phyloP scores from a whole-genome alignment of 2,113 vertebrate species.

The Junco hyemalis region DNA sequence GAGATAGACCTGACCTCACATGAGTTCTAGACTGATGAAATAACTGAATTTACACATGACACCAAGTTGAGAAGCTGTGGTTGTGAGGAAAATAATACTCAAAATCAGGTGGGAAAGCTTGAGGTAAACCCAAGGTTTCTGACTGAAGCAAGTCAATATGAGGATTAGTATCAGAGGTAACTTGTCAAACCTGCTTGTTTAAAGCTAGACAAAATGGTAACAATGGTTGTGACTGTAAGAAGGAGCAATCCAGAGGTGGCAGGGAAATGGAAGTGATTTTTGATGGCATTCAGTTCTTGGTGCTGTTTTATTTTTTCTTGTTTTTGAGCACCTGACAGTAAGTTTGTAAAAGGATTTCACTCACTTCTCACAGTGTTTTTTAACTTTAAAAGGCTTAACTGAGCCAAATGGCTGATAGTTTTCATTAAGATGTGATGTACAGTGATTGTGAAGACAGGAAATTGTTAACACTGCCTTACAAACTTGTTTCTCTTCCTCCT shows the following conservation, averaged over 20 bases:
- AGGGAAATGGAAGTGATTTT: not conserved
- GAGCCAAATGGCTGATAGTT: not conserved
- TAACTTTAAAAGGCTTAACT: not conserved
- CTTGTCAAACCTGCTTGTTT: not conserved
- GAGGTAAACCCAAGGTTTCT: not conserved
- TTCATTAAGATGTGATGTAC: not conserved
- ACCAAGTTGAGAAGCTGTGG: not conserved
- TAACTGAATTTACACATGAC: not conserved
- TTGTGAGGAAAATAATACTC: not conserved
- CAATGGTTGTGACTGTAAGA: fast-evolving
- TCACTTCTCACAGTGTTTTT: not conserved
- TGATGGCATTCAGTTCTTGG: not conserved
- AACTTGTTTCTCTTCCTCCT: not conserved
- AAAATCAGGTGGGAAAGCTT: not conserved
- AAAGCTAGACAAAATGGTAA: not conserved
- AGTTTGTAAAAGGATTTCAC: not conserved
- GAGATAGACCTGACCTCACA: not conserved
- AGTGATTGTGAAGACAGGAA: not conserved
- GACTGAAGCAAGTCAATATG: not conserved
- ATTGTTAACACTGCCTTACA: not conserved
- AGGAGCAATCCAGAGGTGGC: not conserved
- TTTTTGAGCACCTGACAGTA: not conserved
- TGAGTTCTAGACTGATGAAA: not conserved
- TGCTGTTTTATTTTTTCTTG: not conserved
- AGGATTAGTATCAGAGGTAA: not conserved